A percentile compares a stretch with the other conserved stretches of the same genome.
phyloP scores from a whole-genome alignment of 2,888 invertebrate genomes.

The Ernsta delagoae region DNA sequence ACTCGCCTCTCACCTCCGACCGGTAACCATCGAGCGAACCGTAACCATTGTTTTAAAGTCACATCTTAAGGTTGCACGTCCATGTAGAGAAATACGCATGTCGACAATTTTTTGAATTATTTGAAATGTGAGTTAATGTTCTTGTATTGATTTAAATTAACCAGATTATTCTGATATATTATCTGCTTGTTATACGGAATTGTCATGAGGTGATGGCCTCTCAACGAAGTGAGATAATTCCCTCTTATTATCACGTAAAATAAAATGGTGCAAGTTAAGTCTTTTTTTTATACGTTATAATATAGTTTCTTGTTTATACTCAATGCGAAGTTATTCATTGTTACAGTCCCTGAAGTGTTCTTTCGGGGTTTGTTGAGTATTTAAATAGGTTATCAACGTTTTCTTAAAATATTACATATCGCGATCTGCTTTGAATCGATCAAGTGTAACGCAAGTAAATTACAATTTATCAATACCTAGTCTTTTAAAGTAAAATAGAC shows the following conservation, averaged over 20 bases:
- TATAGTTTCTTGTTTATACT: constrained; percentile 24
- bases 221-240: not conserved
- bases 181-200: not conserved
- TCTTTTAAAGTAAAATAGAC: constrained; percentile 59
- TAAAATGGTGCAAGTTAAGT: constrained; percentile 39
- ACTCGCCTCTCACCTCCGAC: too few relatives aligned
- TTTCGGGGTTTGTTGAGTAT: constrained; percentile 13
- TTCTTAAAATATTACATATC: constrained; percentile 18
- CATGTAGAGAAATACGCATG: too few relatives aligned
- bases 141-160: not conserved
- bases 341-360: constrained; percentile 16
- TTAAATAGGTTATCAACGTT: constrained; percentile 13
- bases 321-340: constrained; percentile 23
- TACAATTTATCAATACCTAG: constrained; percentile 56
- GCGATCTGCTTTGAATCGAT: constrained; percentile 9
- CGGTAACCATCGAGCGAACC: not conserved
- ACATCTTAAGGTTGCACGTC: not conserved
- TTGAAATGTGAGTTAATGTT: not conserved
- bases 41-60: not conserved
- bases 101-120: too few relatives aligned
- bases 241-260: constrained; percentile 4
- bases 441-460: constrained; percentile 16
- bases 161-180: not conserved
- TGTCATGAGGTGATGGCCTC: not conserved
- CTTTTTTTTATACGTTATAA: constrained; percentile 23